Conservation (phyloP, 37 sponge, comb jelly and placozoan species). For the Chondrosia reniformis region DNA sequence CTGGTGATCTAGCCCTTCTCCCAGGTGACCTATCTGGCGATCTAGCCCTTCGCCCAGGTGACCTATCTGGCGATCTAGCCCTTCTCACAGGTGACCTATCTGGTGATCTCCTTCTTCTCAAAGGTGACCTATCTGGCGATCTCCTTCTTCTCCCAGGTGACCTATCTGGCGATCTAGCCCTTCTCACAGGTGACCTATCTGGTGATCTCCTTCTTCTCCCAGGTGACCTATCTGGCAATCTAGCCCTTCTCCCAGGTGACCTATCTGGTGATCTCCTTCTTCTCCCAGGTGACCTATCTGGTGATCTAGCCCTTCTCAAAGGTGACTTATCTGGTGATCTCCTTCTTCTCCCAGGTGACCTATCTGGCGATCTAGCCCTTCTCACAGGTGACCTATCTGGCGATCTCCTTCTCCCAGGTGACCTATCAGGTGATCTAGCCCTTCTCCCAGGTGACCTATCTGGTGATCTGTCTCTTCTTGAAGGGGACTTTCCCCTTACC, state of each 20-base stretch:
- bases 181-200: slow-evolving; percentile 9
- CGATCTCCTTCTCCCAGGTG: slow-evolving; percentile 14
- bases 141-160: not conserved
- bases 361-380: slow-evolving; percentile 11
- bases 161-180: slow-evolving; percentile 17
- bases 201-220: too few relatives aligned
- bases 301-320: not conserved
- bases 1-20: slow-evolving; percentile 19
- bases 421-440: slow-evolving; percentile 22
- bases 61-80: slow-evolving; percentile 20
- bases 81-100: slow-evolving; percentile 10
- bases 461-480: slow-evolving; percentile 19
- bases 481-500: slow-evolving; percentile 7
- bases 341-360: slow-evolving; percentile 3
- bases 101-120: slow-evolving; percentile 18
- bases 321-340: not conserved
- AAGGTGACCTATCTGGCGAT: slow-evolving; percentile 29
- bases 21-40: slow-evolving; percentile 33
- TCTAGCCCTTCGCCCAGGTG: not conserved
- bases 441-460: slow-evolving; percentile 13
- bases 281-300: not conserved
- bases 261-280: not conserved
- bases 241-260: not conserved
- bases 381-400: slow-evolving; percentile 24
- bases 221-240: slow-evolving; percentile 8